Evolutionary conservation across 1,140 invertebrate genomes (phyloP), one percentile per base, ranked within the genome.

Genomic region (Drosophila dunni): DNA sequence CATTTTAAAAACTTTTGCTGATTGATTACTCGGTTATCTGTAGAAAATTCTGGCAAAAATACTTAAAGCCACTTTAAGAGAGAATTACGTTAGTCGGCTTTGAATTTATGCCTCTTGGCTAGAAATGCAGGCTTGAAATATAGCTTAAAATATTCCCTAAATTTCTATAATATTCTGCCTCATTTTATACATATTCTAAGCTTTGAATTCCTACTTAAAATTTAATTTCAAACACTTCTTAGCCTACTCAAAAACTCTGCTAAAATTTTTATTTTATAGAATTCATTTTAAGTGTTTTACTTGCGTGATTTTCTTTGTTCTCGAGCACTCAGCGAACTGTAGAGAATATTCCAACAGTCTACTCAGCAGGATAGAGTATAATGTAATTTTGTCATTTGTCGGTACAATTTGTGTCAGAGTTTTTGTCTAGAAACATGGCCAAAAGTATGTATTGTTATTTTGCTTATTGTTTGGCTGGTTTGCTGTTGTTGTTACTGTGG

Each of bases 401-500:
- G 13, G 13, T 17, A 34, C n/a, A 45, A 61, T 74, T 69, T 81
- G 9, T 34, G 38, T 33, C 66, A 38, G 36, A 64, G 60, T 78
- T 82, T 81, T 58, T 81, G 74, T 79, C 57, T 45, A 46, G 42
- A 34, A 46, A 42, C 65, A 53, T 60, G 45, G 44, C 54, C 36
- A 50, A 51, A 34, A 36, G 48, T 65, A 42, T 64, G 56, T 61
- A 11, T 65, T 72, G 61, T 64, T 42, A 36, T 65, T 44, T 36
- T 51, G 46, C 45, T 51, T 45, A 20, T 38, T 36, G 36, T 33
- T 51, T 65, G 51, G 38, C 40, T 50, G 53, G 24, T 54, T 46
- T 46, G 57, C 54, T 78, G 69, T 60, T 75, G 50, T 17, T 65
- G 54, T 29, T 78, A 46, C 51, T 78, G 72, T 77, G 71, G 50